A percentile compares a stretch with the other conserved stretches of the same genome.
Conservation (phyloP, 2,888 invertebrate species). For the Malachius bipustulatus region DNA sequence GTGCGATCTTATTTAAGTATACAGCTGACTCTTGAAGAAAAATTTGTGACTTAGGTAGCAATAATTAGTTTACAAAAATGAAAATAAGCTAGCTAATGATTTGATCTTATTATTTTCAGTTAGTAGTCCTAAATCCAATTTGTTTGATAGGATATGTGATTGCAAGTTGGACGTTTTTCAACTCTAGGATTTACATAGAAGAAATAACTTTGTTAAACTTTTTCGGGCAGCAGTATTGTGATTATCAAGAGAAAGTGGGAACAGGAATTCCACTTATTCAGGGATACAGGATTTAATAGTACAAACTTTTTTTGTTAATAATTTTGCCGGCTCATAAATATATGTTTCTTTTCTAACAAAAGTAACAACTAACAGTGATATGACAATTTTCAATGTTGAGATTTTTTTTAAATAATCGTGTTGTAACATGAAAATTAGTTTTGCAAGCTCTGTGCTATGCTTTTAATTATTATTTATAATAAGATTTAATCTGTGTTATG, state of each 20-base stretch:
- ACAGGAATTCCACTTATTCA: conserved; percentile 82
- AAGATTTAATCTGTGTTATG: too few relatives aligned
- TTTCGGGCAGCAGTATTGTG: conserved; percentile 77
- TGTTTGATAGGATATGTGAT: conserved; percentile 69
- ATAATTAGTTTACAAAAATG: background rate
- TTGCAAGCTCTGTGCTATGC: too few relatives aligned
- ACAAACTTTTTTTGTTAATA: too few relatives aligned
- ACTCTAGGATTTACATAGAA: conserved; percentile 74
- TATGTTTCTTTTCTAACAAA: too few relatives aligned
- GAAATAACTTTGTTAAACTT: conserved; percentile 83
- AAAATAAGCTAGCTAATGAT: conserved; percentile 4
- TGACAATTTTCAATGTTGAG: too few relatives aligned
- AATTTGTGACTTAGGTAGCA: background rate
- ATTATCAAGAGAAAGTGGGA: conserved; percentile 72
- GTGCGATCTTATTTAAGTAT: too few relatives aligned
- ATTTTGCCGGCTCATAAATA: too few relatives aligned
- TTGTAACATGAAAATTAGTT: too few relatives aligned
- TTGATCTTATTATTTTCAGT: conserved; percentile 40
- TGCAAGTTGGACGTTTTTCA: conserved; percentile 88
- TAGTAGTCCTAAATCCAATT: conserved; percentile 79
- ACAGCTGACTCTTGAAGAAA: background rate
- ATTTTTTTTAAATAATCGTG: too few relatives aligned
- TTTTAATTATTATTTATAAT: too few relatives aligned
- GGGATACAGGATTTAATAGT: conserved; percentile 54
- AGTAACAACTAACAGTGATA: too few relatives aligned